Base-by-base conservation (phyloP, 2,888 invertebrate genomes). In the Ophion slaviceki region DNA sequence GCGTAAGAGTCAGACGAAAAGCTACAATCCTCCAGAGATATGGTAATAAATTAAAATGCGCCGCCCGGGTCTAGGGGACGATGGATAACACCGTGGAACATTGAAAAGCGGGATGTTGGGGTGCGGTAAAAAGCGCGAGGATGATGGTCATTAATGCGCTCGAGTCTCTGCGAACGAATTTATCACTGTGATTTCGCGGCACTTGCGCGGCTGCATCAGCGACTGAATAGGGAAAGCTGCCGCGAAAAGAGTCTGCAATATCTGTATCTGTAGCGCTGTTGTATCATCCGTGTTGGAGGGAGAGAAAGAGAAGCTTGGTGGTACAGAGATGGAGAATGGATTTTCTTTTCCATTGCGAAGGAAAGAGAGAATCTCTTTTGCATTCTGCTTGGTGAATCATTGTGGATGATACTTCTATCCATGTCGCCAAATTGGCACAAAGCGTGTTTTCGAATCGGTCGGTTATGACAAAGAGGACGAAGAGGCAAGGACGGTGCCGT, bases 31-130 rank as follows among this genome's bases (percentile, higher is more conserved):
- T 74, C 80, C 62, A 47, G 82, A 80, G 86, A 83, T 83, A 80
- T 80, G 77, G 86, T 86, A 77, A 86, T 86, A 86, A 86, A 86
- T 86, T 82, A 80, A 74, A 83, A 86, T 80, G 86, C 86, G 86
- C 80, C 53, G 62, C 32, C 36, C 59, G 66, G 57, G 57, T n/a
- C 28, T 17, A 28, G 53, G 57, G 11, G 66, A 72, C 64, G 11
- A 80, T 36, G 66, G 36, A 66, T 75, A 79, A 62, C 53, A 61
- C 28, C 28, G 70, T 28, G 24, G 80, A 86, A 80, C 85, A 85
- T 85, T 85, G 85, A 86, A 86, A 80, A 83, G 80, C 82, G 82
- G 66, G 53, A 86, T 86, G 83, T 77, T 80, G 62, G 67, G 68
- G 71, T 66, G 74, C 40, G 80, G 72, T 77, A 62, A 71, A 76